A percentile compares a stretch with the other conserved stretches of the same genome.
Conservation (phyloP, 2,797 vertebrate species). For the Anolis apletophallus region DNA sequence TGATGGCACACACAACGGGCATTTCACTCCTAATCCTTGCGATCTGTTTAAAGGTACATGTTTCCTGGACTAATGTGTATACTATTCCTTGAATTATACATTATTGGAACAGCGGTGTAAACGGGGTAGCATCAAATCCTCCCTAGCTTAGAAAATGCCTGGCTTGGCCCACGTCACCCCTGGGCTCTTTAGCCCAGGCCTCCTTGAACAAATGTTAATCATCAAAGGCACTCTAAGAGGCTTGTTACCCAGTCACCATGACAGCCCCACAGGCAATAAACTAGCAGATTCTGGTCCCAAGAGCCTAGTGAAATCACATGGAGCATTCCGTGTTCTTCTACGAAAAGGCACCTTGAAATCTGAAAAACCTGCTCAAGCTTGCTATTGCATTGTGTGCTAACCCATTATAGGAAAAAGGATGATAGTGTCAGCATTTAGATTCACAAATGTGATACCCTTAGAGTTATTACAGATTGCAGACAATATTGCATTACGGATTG, state of each 20-base stretch:
- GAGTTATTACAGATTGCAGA: not conserved
- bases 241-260: not conserved
- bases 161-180: not conserved
- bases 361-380: conserved; percentile 23
- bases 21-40: conserved; percentile 25
- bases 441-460: not conserved
- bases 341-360: conserved; percentile 22
- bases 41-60: conserved; percentile 37
- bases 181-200: not conserved
- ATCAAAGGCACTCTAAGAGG: not conserved
- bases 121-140: not conserved
- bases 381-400: not conserved
- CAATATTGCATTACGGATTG: not conserved
- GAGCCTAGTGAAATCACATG: conserved; percentile 9
- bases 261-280: not conserved
- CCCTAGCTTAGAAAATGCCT: conserved; percentile 7
- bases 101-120: not conserved
- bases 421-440: not conserved
- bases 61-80: not conserved
- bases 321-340: not conserved
- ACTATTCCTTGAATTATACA: not conserved
- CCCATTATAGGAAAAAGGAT: not conserved
- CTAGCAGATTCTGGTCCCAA: conserved; percentile 16
- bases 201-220: not conserved
- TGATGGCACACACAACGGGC: not conserved